Conservation (phyloP, 2,113 vertebrate genomes). For the Rousettus leschenaultii region DNA sequence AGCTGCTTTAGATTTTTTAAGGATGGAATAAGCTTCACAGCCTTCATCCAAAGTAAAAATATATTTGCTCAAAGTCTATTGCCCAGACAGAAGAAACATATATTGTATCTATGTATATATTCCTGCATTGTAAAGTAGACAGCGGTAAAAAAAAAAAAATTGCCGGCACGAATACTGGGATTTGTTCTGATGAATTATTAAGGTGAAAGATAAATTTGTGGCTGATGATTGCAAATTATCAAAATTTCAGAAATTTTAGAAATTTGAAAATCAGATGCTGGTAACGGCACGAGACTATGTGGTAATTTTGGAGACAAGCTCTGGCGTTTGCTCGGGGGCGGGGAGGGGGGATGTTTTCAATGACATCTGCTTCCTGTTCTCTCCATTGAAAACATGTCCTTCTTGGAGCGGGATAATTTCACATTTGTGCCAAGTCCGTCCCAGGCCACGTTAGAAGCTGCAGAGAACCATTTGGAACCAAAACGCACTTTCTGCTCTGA, state of each 20-base stretch:
- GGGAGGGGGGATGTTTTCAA: background rate
- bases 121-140: background rate
- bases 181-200: background rate
- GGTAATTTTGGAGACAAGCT: accelerated
- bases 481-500: accelerated
- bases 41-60: background rate
- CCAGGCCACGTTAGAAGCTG: accelerated
- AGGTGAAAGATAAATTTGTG: background rate
- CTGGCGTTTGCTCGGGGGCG: background rate
- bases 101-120: background rate
- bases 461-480: accelerated
- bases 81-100: background rate
- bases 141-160: background rate
- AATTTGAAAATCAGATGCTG: background rate
- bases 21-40: background rate
- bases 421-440: accelerated
- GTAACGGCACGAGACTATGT: accelerated
- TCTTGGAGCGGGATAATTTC: background rate
- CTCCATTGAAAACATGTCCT: background rate
- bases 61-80: background rate
- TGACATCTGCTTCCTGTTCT: background rate
- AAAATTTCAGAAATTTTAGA: background rate
- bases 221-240: accelerated
- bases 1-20: background rate
- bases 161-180: background rate